Conservation (phyloP, 2,113 vertebrate genomes). For the Calonectris borealis region DNA sequence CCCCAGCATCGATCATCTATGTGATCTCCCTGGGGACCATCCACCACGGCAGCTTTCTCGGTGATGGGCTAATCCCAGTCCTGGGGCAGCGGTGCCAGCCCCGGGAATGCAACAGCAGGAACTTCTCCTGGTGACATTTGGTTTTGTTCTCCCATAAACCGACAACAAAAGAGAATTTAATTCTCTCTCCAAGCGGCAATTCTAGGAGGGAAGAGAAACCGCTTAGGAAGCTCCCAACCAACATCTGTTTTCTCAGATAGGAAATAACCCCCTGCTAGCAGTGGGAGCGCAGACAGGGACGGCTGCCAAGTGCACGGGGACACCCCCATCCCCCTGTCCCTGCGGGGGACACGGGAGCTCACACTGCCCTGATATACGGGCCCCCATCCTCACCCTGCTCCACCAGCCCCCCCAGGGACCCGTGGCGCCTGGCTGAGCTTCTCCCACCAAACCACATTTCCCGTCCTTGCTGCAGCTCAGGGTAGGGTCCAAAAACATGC, state of each 20-base stretch:
- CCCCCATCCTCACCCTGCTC: background rate
- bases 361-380: fast-evolving
- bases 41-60: fast-evolving
- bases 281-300: background rate
- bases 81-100: background rate
- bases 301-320: background rate
- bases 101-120: background rate
- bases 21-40: background rate
- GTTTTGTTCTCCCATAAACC: constrained; percentile 19
- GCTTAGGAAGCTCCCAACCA: constrained; percentile 37
- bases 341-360: background rate
- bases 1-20: background rate
- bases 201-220: constrained; percentile 31
- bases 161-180: constrained; percentile 41
- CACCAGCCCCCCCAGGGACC: background rate
- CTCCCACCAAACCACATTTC: background rate
- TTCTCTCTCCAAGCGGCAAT: constrained; percentile 20
- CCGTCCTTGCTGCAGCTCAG: background rate
- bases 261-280: background rate
- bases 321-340: background rate
- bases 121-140: constrained; percentile 14
- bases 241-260: constrained; percentile 52
- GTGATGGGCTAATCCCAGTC: background rate
- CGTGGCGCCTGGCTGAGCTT: background rate
- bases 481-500: background rate